phyloP scores from a whole-genome alignment of 2,797 vertebrate species.

The Pantherophis vulpinus region DNA sequence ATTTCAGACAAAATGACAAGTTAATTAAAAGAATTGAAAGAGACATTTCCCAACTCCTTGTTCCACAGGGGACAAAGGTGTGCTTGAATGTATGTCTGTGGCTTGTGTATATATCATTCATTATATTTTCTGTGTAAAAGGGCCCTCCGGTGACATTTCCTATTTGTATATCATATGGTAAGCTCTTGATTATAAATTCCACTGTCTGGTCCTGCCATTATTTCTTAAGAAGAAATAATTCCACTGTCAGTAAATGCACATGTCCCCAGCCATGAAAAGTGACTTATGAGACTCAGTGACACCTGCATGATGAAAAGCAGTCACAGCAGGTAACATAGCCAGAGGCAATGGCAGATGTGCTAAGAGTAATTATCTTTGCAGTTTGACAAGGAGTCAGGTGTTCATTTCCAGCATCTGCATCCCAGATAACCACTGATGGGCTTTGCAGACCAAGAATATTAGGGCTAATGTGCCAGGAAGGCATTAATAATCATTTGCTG shows the following conservation, averaged over 20 bases:
- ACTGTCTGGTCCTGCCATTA: neutral
- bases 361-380: conserved; percentile 14
- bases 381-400: conserved; percentile 10
- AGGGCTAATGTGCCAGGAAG: neutral
- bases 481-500: neutral
- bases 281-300: neutral
- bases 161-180: neutral
- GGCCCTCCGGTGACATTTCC: neutral
- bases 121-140: neutral
- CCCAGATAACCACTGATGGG: neutral
- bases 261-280: neutral
- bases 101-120: neutral
- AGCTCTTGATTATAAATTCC: neutral
- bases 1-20: neutral
- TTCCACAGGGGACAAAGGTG: neutral
- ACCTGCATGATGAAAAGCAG: neutral
- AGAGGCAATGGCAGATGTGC: neutral
- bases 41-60: neutral
- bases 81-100: neutral
- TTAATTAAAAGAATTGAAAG: neutral
- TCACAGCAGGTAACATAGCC: neutral
- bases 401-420: conserved; percentile 8
- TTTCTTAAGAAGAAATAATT: neutral
- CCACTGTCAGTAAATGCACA: neutral
- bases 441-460: neutral